Conservation (phyloP, 2,888 invertebrate genomes). For the Melanophora roralis region DNA sequence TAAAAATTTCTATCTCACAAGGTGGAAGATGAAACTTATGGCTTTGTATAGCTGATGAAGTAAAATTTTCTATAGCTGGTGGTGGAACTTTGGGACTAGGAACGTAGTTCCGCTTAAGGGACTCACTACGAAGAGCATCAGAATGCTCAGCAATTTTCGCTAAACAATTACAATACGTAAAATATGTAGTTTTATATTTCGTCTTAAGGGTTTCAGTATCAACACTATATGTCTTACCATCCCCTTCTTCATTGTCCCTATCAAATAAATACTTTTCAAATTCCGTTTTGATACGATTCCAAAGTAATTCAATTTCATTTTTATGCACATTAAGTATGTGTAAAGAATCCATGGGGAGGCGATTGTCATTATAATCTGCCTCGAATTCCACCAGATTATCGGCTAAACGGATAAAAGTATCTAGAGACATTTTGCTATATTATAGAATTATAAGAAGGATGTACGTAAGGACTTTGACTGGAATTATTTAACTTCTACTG, state of each 20-base stretch:
- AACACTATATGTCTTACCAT: background rate
- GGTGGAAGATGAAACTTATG: background rate
- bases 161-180: background rate
- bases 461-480: too few species aligned
- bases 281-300: background rate
- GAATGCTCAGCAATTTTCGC: background rate
- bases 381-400: background rate
- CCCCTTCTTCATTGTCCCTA: background rate
- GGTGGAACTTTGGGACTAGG: background rate
- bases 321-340: background rate
- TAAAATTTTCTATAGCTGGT: background rate
- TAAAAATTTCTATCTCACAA: background rate
- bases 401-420: too few species aligned
- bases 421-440: too few species aligned
- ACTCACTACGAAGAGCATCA: background rate
- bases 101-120: background rate
- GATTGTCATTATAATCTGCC: background rate
- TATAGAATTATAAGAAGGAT: too few species aligned
- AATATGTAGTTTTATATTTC: background rate
- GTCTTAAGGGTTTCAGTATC: background rate
- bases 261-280: background rate
- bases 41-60: background rate
- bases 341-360: background rate
- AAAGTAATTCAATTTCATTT: background rate
- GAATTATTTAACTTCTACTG: too few species aligned